A percentile compares a stretch with the other conserved stretches of the same genome.
Conservation (phyloP, 23 tunicate species). For the Ascidia mentula region DNA sequence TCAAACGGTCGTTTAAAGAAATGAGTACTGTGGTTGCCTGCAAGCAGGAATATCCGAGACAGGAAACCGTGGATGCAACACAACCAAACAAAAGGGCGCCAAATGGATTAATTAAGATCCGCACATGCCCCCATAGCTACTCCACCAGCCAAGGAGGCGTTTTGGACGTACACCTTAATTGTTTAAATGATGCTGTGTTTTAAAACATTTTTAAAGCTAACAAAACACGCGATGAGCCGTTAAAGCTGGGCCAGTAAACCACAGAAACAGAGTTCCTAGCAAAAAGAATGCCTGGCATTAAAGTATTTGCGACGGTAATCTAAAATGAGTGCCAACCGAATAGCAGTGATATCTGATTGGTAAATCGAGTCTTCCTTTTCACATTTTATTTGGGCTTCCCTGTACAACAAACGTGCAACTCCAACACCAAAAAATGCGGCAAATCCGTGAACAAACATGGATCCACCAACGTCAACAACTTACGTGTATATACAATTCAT, state of each 20-base stretch:
- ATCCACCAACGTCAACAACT: conserved; percentile 67
- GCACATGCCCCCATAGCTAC: conserved; percentile 96
- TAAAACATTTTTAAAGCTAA: too few species aligned
- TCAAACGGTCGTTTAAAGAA: too few species aligned
- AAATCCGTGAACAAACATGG: conserved; percentile 61
- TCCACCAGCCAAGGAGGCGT: conserved; percentile 98
- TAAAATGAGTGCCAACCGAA: too few species aligned
- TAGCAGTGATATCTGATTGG: conserved; percentile 66
- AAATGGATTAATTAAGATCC: conserved; percentile 75
- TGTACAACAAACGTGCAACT: conserved; percentile 41
- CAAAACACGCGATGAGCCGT: conserved; percentile 98
- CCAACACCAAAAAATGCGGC: conserved; percentile 77
- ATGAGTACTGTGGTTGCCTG: too few species aligned
- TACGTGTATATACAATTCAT: too few species aligned
- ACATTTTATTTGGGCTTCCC: conserved; percentile 33
- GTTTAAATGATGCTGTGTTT: not conserved
- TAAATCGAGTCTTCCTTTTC: conserved; percentile 52
- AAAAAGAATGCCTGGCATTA: too few species aligned
- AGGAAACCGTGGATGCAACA: conserved; percentile 72
- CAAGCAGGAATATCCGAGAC: conserved; percentile 72
- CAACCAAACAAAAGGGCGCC: conserved; percentile 84
- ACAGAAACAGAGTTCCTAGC: conserved; percentile 87
- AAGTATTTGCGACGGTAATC: too few species aligned
- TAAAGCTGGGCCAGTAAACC: conserved; percentile 99
- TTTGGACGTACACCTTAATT: conserved; percentile 90